A percentile compares a stretch with the other conserved stretches of the same genome.
phyloP scores from a whole-genome alignment of 2,113 vertebrate genomes.

The Jacana jacana region DNA sequence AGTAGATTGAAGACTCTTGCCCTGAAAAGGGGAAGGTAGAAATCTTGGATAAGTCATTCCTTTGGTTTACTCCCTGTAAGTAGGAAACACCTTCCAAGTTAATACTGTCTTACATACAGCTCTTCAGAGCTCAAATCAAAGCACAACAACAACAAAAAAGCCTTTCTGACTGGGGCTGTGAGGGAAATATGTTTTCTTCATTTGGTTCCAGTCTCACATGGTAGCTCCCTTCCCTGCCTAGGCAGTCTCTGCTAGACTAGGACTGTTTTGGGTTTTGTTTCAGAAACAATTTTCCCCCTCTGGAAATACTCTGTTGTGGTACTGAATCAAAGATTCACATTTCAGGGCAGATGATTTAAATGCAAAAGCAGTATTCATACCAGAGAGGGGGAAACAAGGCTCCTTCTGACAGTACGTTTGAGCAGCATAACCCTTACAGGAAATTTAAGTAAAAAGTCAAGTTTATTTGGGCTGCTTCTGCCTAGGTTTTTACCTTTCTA shows the following conservation, averaged over 20 bases:
- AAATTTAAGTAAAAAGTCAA: neutral
- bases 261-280: conserved; percentile 38
- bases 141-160: neutral
- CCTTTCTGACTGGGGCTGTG: neutral
- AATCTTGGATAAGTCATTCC: neutral
- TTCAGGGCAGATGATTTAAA: conserved; percentile 28
- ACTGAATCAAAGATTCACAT: conserved; percentile 28
- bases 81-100: neutral
- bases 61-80: neutral
- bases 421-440: neutral
- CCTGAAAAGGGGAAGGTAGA: neutral
- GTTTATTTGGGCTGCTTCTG: neutral
- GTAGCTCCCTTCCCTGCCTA: neutral
- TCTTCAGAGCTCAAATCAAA: neutral
- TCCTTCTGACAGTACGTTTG: neutral
- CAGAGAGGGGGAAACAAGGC: neutral
- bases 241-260: neutral
- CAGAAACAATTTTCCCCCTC: conserved; percentile 20
- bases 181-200: neutral
- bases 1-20: neutral
- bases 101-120: neutral
- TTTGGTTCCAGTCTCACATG: neutral
- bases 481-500: neutral
- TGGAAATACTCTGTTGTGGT: conserved; percentile 38
- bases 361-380: neutral